Conservation (phyloP, 2,797 vertebrate genomes). For the Yasuhikotakia modesta region DNA sequence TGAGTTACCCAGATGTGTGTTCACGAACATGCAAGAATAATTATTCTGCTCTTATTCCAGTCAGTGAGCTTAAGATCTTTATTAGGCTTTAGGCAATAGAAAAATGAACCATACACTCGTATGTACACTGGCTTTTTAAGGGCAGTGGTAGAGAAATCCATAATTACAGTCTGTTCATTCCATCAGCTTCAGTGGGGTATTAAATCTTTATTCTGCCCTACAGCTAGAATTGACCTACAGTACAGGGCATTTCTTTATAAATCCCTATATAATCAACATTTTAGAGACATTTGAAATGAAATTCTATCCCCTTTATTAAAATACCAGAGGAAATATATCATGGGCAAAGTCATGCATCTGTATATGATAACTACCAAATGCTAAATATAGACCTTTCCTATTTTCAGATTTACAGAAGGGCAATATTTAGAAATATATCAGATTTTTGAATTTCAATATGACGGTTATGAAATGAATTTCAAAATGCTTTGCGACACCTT, state of each 20-base stretch:
- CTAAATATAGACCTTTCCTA: not conserved
- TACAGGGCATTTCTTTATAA: not conserved
- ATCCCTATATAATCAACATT: not conserved
- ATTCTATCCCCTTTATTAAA: not conserved
- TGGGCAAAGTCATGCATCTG: not conserved
- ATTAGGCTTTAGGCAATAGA: constrained; percentile 58
- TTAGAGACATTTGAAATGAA: constrained; percentile 12
- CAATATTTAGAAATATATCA: not conserved
- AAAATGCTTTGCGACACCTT: not conserved
- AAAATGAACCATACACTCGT: constrained; percentile 58
- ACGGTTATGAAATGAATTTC: not conserved
- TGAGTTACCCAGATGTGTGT: constrained; percentile 2
- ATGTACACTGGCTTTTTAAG: constrained; percentile 52
- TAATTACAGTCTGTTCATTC: constrained; percentile 27
- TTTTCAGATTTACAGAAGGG: constrained; percentile 17
- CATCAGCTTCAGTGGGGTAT: constrained; percentile 17
- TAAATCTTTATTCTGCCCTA: constrained; percentile 23
- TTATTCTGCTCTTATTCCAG: constrained; percentile 3
- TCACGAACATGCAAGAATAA: constrained; percentile 9
- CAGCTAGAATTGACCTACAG: not conserved
- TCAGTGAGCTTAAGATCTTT: constrained; percentile 57
- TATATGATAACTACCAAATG: not conserved
- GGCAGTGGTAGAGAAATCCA: constrained; percentile 26
- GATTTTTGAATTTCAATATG: constrained; percentile 4
- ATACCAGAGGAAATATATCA: not conserved